A percentile compares a stretch with the other conserved stretches of the same genome.
phyloP scores from a whole-genome alignment of 2,888 invertebrate species.

The Pseudeuparius sepicola region DNA sequence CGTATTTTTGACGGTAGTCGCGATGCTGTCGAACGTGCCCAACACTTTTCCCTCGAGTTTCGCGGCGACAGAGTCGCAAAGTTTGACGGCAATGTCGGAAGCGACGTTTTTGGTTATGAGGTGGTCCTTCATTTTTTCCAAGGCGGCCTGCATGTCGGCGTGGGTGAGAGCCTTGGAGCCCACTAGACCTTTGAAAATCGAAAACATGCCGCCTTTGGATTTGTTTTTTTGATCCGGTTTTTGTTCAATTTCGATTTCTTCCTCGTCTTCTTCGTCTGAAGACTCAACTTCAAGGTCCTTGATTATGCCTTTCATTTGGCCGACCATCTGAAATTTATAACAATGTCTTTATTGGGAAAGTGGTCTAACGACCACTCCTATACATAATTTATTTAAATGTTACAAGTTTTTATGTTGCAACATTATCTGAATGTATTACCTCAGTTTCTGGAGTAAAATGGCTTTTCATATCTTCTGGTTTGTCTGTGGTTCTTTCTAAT shows the following conservation, averaged over 20 bases:
- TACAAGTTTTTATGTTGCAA: not conserved
- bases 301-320: slow-evolving; percentile 75
- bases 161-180: slow-evolving; percentile 77
- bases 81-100: slow-evolving; percentile 83
- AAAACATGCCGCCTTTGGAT: slow-evolving; percentile 59
- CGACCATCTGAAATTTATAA: slow-evolving; percentile 54
- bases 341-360: too few species aligned
- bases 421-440: slow-evolving; percentile 38
- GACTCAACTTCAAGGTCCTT: slow-evolving; percentile 75
- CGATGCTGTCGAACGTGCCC: slow-evolving; percentile 92
- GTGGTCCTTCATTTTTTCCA: slow-evolving; percentile 93
- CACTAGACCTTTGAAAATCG: slow-evolving; percentile 75
- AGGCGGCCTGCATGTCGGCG: slow-evolving; percentile 71
- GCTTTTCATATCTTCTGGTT: slow-evolving; percentile 52
- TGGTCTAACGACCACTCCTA: too few species aligned
- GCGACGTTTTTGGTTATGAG: slow-evolving; percentile 97
- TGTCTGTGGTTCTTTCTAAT: slow-evolving; percentile 75
- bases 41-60: slow-evolving; percentile 87
- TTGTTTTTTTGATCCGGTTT: slow-evolving; percentile 22
- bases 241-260: slow-evolving; percentile 34
- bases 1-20: slow-evolving; percentile 76
- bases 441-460: slow-evolving; percentile 55
- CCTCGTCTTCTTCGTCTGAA: slow-evolving; percentile 55
- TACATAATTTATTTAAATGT: slow-evolving; percentile 4
- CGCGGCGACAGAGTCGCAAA: slow-evolving; percentile 85